A percentile compares a stretch with the other conserved stretches of the same genome.
phyloP scores from a whole-genome alignment of 2,113 vertebrate species.

The Prolemur simus region DNA sequence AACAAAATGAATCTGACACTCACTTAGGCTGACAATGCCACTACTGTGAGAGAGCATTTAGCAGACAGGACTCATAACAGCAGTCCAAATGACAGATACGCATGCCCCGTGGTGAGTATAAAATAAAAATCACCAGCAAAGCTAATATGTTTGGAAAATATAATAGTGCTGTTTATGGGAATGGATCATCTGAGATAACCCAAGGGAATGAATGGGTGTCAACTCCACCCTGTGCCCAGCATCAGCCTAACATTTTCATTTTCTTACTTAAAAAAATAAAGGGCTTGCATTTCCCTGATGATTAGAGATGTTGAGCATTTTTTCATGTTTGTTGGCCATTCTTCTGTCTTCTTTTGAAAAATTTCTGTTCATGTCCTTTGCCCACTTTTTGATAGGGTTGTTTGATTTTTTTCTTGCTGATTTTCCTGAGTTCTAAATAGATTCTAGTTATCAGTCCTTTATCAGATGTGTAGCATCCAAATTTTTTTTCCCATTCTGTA shows the following conservation, averaged over 20 bases:
- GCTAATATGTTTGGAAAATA: neutral
- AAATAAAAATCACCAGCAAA: conserved; percentile 56
- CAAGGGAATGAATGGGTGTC: neutral
- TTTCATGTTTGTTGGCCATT: too few species aligned
- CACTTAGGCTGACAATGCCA: conserved; percentile 40
- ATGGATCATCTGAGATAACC: neutral
- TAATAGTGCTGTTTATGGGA: neutral
- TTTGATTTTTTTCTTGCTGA: too few species aligned
- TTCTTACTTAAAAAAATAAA: neutral
- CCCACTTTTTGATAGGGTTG: too few species aligned
- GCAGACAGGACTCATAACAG: neutral
- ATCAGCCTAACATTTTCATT: neutral
- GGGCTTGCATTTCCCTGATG: too few species aligned
- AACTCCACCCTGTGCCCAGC: neutral
- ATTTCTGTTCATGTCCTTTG: too few species aligned
- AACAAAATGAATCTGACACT: conserved; percentile 61
- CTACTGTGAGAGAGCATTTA: conserved; percentile 40
- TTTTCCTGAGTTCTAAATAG: too few species aligned
- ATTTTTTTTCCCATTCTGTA: too few species aligned
- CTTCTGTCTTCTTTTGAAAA: too few species aligned
- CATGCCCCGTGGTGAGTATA: neutral
- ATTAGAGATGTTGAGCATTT: too few species aligned
- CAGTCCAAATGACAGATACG: conserved; percentile 28
- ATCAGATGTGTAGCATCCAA: too few species aligned
- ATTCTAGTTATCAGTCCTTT: too few species aligned